Evolutionary conservation across 2,888 invertebrate genomes (phyloP), one percentile per base, ranked within the genome.

Genomic region (Pegoplata infirma): DNA sequence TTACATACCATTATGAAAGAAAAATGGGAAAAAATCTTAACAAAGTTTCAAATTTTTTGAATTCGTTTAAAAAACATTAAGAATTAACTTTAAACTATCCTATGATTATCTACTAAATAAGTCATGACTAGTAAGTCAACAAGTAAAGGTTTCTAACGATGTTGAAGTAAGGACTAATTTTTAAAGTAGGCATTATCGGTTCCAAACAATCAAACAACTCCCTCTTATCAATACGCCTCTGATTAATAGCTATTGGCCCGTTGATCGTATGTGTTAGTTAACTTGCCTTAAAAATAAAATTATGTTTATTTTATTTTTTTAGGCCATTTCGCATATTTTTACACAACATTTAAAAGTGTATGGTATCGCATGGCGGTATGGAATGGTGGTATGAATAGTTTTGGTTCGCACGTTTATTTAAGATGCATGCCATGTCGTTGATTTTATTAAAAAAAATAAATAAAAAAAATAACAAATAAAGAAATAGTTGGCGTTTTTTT

Each of bases 341-440:
- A 68, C 73, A 75, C 75, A 75, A 75, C 68, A 68, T 68, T 75
- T 75, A 56, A n/a, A 75, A 68, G 21, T 68, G 12, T 40, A 75
- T 75, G 68, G 61, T 55, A 55, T 61, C 61, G 61, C 10, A 56
- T 68, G 53, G 49, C 12, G 68, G 63, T 63, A 55, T 68, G 68
- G 61, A 7, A 55, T 67, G 46, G 47, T 61, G 23, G 58, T 71
- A 53, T 67, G 53, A 78, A 78, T 73, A 51, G 77, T 73, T 79
- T 79, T 59, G 63, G 77, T 80, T 80, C 80, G 77, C 80, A 80
- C 80, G 80, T 80, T 80, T 75, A 75, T 80, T 80, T 77, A 63
- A 75, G 72, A 80, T 80, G 80, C 80, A 77, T 75, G 59, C 25
- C 80, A 67, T 77, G 80, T 80, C 75, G 74, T 55, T 64, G 66